phyloP scores from a whole-genome alignment of 2,888 invertebrate species.

The Habrosyne pyritoides region DNA sequence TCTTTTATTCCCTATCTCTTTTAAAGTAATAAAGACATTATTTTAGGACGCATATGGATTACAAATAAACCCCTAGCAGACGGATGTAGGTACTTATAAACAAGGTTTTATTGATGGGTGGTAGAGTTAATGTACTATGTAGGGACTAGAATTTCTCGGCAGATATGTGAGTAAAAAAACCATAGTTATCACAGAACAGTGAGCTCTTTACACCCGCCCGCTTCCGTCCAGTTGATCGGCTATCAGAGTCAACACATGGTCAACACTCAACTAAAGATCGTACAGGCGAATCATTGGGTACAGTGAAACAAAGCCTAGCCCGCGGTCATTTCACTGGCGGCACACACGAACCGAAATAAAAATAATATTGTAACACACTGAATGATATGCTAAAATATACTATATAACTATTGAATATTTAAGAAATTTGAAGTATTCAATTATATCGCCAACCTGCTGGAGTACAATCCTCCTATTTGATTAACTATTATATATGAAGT shows the following conservation, averaged over 20 bases:
- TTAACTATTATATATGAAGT: too few relatives aligned
- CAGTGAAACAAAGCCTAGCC: constrained; percentile 23
- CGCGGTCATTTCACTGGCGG: constrained; percentile 18
- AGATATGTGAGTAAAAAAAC: background rate
- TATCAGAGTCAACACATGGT: constrained; percentile 28
- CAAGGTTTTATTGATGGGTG: background rate
- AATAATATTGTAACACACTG: background rate
- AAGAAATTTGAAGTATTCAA: too few relatives aligned
- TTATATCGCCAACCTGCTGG: too few relatives aligned
- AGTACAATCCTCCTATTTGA: too few relatives aligned
- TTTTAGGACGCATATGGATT: background rate
- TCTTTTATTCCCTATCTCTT: background rate
- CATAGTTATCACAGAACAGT: background rate
- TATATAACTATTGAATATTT: too few relatives aligned
- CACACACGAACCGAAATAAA: constrained; percentile 1
- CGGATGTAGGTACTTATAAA: background rate
- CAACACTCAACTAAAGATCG: constrained; percentile 29
- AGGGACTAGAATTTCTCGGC: background rate
- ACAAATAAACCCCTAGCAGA: background rate
- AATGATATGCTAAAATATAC: background rate
- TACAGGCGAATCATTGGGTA: constrained; percentile 17
- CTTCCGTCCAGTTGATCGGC: constrained; percentile 23
- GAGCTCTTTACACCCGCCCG: constrained; percentile 13
- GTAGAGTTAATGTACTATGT: background rate
- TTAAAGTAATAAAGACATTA: background rate